Conservation (phyloP, 2,797 vertebrate species). For the Microchirus variegatus region DNA sequence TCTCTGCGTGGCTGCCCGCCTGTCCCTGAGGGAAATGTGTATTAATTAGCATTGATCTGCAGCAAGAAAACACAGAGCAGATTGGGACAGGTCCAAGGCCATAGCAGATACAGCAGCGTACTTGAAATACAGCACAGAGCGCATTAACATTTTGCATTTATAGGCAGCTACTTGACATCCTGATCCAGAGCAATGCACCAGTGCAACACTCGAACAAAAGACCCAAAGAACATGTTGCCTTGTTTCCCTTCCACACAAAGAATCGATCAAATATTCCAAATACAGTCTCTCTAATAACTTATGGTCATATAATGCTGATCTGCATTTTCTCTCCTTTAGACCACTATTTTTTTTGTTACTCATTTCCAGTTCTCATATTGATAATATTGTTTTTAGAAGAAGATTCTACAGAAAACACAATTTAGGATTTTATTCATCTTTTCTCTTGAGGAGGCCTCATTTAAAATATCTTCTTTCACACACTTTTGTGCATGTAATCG, state of each 20-base stretch:
- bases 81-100: constrained; percentile 66
- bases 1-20: constrained; percentile 46
- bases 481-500: constrained; percentile 25
- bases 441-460: too few species aligned
- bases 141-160: constrained; percentile 44
- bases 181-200: neutral
- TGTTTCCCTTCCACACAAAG: neutral
- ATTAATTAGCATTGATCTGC: constrained; percentile 78
- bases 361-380: too few species aligned
- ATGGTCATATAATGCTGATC: too few species aligned
- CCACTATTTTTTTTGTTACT: too few species aligned
- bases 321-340: too few species aligned
- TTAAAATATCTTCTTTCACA: too few species aligned
- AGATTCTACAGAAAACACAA: too few species aligned
- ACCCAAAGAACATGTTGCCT: neutral
- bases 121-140: constrained; percentile 54
- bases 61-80: constrained; percentile 64
- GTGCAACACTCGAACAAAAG: neutral
- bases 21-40: constrained; percentile 62
- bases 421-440: too few species aligned
- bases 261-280: too few species aligned
- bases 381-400: too few species aligned
- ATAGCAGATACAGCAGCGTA: constrained; percentile 46
- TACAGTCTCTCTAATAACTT: too few species aligned
- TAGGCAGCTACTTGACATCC: constrained; percentile 11